These are phyloP conservation scores for Channallabes apus DNA, from an alignment of 2,797 vertebrate genomes.

Conservation along the genomic window DNA sequence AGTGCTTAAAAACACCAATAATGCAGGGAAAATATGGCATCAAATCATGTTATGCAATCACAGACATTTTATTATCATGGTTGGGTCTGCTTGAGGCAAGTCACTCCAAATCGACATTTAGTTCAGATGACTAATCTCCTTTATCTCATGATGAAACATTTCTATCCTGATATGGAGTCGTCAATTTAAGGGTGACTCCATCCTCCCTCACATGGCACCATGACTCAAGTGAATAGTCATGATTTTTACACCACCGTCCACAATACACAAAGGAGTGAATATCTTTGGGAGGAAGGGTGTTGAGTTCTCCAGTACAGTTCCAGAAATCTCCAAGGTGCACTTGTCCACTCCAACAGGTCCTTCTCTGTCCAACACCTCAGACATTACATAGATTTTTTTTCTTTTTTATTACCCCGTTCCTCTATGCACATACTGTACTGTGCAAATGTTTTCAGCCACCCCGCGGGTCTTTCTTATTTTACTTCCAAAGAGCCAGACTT, in stretches of 20 bases:
- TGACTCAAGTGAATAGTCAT: neutral
- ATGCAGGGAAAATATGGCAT: neutral
- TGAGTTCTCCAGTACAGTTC: neutral
- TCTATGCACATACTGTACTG: neutral
- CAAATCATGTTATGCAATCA: neutral
- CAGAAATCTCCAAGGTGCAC: neutral
- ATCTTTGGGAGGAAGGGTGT: neutral
- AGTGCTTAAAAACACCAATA: neutral
- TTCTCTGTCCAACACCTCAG: neutral
- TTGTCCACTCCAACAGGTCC: too few species aligned
- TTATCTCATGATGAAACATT: neutral
- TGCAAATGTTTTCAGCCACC: too few species aligned
- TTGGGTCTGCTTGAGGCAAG: neutral
- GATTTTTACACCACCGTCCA: neutral
- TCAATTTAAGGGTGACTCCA: neutral
- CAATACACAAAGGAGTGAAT: neutral
- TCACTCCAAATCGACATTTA: neutral
- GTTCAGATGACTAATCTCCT: neutral
- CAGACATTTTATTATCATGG: neutral
- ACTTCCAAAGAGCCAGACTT: too few species aligned
- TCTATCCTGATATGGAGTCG: neutral
- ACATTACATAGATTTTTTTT: neutral
- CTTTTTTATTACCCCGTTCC: neutral
- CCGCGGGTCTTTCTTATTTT: too few species aligned
- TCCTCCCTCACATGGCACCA: neutral